Evolutionary conservation across 2,888 invertebrate species (phyloP).

Genomic region (Agrotis exclamationis): DNA sequence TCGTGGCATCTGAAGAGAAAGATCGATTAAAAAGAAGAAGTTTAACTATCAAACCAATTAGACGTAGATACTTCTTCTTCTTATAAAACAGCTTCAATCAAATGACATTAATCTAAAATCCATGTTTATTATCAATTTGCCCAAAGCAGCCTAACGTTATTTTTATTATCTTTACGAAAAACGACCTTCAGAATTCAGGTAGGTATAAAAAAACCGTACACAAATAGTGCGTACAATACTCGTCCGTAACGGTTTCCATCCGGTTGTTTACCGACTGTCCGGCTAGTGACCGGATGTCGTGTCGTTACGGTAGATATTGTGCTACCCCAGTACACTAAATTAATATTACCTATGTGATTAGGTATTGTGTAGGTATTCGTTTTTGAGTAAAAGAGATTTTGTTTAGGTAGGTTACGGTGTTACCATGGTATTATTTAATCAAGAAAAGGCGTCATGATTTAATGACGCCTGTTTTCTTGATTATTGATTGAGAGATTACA

Average conservation of each 20-base stretch:
- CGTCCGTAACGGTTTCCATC: conserved; percentile 38
- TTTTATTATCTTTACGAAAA: neutral
- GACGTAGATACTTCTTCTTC: too few relatives aligned
- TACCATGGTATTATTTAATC: neutral
- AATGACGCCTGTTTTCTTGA: too few relatives aligned
- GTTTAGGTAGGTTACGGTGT: neutral
- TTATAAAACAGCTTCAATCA: too few relatives aligned
- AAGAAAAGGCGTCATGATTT: neutral
- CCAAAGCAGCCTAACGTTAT: too few relatives aligned
- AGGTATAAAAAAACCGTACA: conserved; percentile 16
- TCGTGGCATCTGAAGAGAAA: too few relatives aligned
- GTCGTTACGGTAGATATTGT: conserved; percentile 50
- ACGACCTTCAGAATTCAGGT: neutral
- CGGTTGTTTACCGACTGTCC: conserved; percentile 56
- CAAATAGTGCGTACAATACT: conserved; percentile 41
- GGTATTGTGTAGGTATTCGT: conserved; percentile 13
- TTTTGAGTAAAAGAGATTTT: conserved; percentile 18
- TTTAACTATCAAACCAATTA: too few relatives aligned
- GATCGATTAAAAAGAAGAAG: too few relatives aligned
- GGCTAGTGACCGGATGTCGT: conserved; percentile 31
- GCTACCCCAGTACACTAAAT: conserved; percentile 56
- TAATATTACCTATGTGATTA: conserved; percentile 49
- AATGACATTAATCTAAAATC: too few relatives aligned
- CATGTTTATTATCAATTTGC: neutral
- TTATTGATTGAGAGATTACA: too few relatives aligned